Conservation (phyloP, 2,888 invertebrate genomes). For the Synergus itoensis region DNA sequence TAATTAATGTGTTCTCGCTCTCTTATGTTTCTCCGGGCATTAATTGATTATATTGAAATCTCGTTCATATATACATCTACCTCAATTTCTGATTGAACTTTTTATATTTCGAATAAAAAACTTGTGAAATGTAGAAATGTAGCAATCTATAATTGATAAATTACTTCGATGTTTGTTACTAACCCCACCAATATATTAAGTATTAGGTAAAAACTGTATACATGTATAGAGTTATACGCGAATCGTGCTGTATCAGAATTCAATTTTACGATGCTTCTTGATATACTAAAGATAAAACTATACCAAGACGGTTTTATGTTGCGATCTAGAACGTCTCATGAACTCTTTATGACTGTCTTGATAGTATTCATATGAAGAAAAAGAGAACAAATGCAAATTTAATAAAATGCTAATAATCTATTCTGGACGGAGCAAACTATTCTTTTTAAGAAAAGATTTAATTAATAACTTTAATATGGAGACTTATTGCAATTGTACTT, state of each 20-base stretch:
- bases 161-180: neutral
- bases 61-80: too few species aligned
- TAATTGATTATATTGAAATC: neutral
- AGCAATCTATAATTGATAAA: neutral
- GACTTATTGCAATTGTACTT: neutral
- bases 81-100: neutral
- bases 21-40: neutral
- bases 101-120: too few species aligned
- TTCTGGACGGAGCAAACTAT: neutral
- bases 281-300: conserved; percentile 18
- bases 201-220: neutral
- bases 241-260: conserved; percentile 5
- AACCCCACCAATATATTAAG: neutral
- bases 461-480: neutral
- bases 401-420: neutral
- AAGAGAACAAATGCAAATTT: neutral
- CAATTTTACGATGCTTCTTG: conserved; percentile 4
- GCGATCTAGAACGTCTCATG: conserved; percentile 17
- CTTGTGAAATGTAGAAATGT: too few species aligned
- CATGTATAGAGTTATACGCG: neutral
- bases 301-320: conserved; percentile 14
- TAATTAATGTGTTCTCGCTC: neutral
- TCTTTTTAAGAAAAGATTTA: neutral
- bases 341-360: conserved; percentile 17
- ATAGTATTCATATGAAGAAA: neutral